phyloP scores from a whole-genome alignment of 2,797 vertebrate genomes.

The Schizopygopsis malacanthus region DNA sequence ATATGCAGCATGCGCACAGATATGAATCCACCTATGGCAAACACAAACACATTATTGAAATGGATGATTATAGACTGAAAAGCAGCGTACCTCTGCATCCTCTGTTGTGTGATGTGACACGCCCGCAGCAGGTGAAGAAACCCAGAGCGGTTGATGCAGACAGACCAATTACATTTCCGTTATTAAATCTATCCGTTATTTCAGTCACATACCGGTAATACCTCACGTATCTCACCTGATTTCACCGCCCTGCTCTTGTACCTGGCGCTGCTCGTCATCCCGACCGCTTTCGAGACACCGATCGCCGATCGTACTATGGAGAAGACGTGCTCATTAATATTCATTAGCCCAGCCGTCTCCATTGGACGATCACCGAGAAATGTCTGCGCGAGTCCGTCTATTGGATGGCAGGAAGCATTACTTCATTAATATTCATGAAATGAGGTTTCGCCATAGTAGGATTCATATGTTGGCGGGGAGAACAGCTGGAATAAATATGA shows the following conservation, averaged over 20 bases:
- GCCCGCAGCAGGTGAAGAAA: slow-evolving; percentile 19
- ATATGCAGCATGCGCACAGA: background rate
- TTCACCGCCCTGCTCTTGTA: slow-evolving; percentile 85
- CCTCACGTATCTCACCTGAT: slow-evolving; percentile 77
- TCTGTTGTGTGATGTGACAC: slow-evolving; percentile 57
- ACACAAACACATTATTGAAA: background rate
- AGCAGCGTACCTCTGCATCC: slow-evolving; percentile 68
- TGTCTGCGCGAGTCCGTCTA: background rate
- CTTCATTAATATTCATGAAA: slow-evolving; percentile 3
- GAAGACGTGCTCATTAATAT: background rate
- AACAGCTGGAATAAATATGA: slow-evolving; percentile 32
- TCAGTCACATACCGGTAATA: background rate
- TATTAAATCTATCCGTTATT: background rate
- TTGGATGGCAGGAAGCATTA: background rate
- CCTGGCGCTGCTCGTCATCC: slow-evolving; percentile 85
- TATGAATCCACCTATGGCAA: background rate
- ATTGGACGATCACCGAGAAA: background rate
- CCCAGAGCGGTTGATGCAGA: background rate
- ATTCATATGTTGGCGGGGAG: background rate
- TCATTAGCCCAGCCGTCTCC: background rate
- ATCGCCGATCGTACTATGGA: background rate
- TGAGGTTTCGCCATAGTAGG: background rate
- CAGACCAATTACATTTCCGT: background rate
- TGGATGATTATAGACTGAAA: background rate
- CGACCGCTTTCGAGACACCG: background rate